phyloP scores from a whole-genome alignment of 2,797 vertebrate genomes.

The Chrysocyon brachyurus region DNA sequence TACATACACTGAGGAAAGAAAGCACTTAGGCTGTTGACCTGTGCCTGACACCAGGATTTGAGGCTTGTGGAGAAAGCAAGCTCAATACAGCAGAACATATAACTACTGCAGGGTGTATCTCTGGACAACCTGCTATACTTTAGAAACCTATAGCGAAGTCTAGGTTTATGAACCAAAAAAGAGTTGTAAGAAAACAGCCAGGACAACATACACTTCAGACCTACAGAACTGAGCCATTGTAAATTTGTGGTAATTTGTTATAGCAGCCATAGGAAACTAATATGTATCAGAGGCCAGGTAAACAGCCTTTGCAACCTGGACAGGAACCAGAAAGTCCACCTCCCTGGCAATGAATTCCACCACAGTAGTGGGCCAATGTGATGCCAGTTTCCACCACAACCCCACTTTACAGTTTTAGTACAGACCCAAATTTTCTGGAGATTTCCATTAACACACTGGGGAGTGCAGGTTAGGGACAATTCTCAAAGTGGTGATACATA shows the following conservation, averaged over 20 bases:
- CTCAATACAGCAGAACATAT: not conserved
- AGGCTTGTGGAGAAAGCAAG: not conserved
- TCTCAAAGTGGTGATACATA: not conserved
- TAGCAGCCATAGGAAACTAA: not conserved
- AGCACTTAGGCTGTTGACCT: not conserved
- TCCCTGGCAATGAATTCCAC: not conserved
- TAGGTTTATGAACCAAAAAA: not conserved
- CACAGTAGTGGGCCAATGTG: not conserved
- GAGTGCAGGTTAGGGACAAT: not conserved
- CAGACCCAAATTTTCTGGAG: not conserved
- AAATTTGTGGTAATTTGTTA: not conserved
- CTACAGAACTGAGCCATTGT: not conserved
- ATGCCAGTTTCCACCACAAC: not conserved
- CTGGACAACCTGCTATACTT: not conserved
- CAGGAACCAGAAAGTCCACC: not conserved
- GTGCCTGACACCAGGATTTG: not conserved
- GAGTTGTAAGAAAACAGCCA: not conserved
- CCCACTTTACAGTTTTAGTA: not conserved
- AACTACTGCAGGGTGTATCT: not conserved
- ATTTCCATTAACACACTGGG: not conserved
- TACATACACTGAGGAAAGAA: not conserved
- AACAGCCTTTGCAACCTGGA: not conserved
- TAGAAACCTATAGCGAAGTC: not conserved
- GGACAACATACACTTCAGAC: not conserved
- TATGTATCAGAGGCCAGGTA: not conserved